These are phyloP conservation scores for Drosophila fungiperda DNA, from an alignment of 2,888 invertebrate genomes.

Conservation along the genomic window DNA sequence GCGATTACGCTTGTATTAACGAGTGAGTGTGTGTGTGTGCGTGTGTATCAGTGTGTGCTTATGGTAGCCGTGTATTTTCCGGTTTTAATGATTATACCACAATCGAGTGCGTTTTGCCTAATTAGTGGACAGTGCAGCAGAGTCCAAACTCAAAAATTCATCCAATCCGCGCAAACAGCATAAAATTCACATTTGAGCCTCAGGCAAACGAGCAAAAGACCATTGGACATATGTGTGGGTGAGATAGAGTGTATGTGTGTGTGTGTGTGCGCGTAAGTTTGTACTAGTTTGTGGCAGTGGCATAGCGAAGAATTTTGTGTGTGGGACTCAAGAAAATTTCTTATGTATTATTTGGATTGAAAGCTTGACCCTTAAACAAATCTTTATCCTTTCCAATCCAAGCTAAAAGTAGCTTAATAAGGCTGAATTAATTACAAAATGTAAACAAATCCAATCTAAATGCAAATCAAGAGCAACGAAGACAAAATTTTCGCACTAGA, in stretches of 20 bases:
- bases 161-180: constrained; percentile 63
- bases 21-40: constrained; percentile 5
- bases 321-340: neutral
- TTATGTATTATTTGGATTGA: neutral
- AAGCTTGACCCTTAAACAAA: neutral
- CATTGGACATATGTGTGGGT: constrained; percentile 13
- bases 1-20: constrained; percentile 3
- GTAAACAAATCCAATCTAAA: neutral
- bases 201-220: constrained; percentile 30
- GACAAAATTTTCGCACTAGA: neutral
- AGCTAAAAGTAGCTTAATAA: neutral
- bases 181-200: constrained; percentile 64
- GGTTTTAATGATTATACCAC: constrained; percentile 79
- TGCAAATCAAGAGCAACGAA: neutral
- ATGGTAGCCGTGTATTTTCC: constrained; percentile 62
- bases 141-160: constrained; percentile 33
- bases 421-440: neutral
- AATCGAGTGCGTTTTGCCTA: constrained; percentile 81
- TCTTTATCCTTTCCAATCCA: too few species aligned
- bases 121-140: constrained; percentile 64
- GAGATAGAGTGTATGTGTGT: constrained; percentile 3
- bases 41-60: constrained; percentile 6
- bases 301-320: neutral
- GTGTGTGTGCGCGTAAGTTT: neutral
- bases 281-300: constrained; percentile 12